Evolutionary conservation across 35 echinoderm and acorn worm species (phyloP), one percentile per base, ranked within the genome.

Genomic region (Ptychodera flava): DNA sequence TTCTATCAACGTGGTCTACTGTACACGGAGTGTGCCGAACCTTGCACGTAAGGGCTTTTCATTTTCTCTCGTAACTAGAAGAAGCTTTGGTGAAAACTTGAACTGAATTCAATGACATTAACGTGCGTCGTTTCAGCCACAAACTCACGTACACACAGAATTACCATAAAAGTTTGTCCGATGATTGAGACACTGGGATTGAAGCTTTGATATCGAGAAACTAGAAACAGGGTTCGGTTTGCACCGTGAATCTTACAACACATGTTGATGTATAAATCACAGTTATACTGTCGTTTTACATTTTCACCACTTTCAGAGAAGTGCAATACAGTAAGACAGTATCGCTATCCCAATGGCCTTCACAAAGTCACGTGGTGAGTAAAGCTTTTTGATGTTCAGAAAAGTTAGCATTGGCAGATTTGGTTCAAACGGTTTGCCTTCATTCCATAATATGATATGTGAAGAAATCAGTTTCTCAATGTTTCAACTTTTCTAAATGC

Each of bases 281-380:
- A n/a, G n/a, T n/a, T n/a, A n/a, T n/a, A n/a, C n/a, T n/a, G n/a
- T n/a, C n/a, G n/a, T n/a, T n/a, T n/a, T n/a, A n/a, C n/a, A n/a
- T 64, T 64, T 64, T 64, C 22, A 12, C 45, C 45, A 12, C 29
- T 85, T 82, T 32, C 78, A 95, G 94, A 16, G 94, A 97, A 36
- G 85, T 79, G 22, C 52, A 33, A 15, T 97, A 93, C 83, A 85
- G 38, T 34, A 93, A 87, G 15, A 78, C 91, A 15, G 86, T 93
- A n/a, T 91, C 94, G 28, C 84, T 88, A 82, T 90, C 94, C 1
- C 76, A 78, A 29, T 97, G 94, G 94, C 94, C 94, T 15, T 97
- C 94, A 15, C 86, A 97, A 78, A 53, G 91, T 32, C 92, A 87
- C 35, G 88, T 93, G 85, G 94, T 36, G 35, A 37, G 82, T 83